Percentiles rank a stretch among this genome's conserved stretches.
Evolutionary conservation across 2,113 vertebrate genomes (phyloP).

Genomic region (Ploceus nigricollis): DNA sequence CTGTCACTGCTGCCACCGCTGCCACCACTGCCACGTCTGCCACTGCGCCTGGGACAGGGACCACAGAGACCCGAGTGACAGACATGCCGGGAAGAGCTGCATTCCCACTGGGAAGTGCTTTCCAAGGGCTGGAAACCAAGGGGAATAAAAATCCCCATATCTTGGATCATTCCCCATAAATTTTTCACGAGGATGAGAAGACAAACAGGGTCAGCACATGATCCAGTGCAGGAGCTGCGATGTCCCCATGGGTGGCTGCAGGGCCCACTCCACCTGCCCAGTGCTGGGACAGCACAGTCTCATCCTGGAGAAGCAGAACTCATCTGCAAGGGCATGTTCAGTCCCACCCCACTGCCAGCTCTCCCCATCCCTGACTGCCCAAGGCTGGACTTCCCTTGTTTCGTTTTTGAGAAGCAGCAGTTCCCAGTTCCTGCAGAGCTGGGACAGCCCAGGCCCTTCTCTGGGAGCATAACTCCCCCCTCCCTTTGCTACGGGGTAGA

Average conservation of each 20-base stretch:
- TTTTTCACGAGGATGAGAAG: not conserved
- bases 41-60: fast-evolving
- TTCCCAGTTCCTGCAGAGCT: not conserved
- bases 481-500: not conserved
- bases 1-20: fast-evolving
- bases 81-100: fast-evolving
- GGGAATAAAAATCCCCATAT: fast-evolving
- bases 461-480: not conserved
- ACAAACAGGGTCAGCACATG: not conserved
- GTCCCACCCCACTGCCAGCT: not conserved
- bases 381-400: not conserved
- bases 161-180: not conserved
- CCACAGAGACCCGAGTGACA: fast-evolving
- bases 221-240: fast-evolving
- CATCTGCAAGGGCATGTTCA: fast-evolving
- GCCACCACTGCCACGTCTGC: fast-evolving
- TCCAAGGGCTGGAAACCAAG: not conserved
- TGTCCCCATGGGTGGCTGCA: not conserved
- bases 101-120: not conserved
- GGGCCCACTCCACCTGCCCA: fast-evolving
- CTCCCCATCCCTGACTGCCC: not conserved
- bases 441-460: not conserved
- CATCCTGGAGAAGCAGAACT: not conserved
- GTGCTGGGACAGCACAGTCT: fast-evolving
- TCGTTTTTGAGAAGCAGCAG: not conserved